These are phyloP conservation scores for Porites divaricata DNA, from an alignment of 92 coral and sea anemone genomes.

Conservation along the genomic window DNA sequence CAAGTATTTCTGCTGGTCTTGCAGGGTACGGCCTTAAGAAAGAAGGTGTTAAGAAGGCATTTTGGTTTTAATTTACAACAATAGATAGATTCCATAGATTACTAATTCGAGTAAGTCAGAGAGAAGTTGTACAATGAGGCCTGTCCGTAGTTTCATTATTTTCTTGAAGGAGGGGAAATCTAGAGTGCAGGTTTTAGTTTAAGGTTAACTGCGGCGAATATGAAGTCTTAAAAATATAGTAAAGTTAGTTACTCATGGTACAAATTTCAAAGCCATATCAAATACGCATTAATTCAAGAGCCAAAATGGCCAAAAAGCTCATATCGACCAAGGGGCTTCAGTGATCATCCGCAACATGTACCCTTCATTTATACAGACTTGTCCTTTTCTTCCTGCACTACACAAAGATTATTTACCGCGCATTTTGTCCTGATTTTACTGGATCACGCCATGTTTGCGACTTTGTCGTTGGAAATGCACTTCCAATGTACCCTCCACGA, in stretches of 20 bases:
- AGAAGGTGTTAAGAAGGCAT: not conserved
- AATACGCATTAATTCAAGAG: no score
- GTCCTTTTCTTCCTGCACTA: not conserved
- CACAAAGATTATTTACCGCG: not conserved
- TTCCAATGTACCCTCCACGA: not conserved
- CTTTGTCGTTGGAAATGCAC: not conserved
- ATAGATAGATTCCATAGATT: not conserved
- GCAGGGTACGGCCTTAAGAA: not conserved
- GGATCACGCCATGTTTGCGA: not conserved
- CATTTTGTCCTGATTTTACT: not conserved
- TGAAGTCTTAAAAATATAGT: no score
- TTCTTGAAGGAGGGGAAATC: no score
- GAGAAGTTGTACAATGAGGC: no score
- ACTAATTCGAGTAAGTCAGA: no score
- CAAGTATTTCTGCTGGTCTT: conserved; percentile 8
- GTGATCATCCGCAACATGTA: not conserved
- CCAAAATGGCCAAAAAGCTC: no score
- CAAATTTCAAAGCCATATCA: no score
- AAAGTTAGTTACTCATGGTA: no score
- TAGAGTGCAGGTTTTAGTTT: no score
- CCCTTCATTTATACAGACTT: not conserved
- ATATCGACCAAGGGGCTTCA: no score
- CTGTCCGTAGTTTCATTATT: no score
- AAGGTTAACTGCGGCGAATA: no score
- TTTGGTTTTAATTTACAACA: not conserved